phyloP scores from a whole-genome alignment of 2,888 invertebrate species.

The Melipona beecheii region DNA sequence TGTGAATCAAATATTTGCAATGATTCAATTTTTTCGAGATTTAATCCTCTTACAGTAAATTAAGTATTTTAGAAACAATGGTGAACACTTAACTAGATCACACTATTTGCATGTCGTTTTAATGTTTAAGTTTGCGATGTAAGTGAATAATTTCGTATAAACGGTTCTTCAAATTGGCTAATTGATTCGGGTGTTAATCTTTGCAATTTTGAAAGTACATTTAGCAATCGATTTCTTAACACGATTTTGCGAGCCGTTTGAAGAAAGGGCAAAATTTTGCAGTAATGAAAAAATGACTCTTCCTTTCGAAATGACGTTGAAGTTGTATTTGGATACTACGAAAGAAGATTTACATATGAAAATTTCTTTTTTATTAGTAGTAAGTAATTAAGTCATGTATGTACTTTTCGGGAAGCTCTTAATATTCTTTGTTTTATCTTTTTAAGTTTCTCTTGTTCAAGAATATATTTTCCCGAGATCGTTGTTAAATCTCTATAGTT shows the following conservation, averaged over 20 bases:
- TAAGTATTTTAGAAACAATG: not conserved
- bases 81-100: not conserved
- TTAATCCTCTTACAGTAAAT: not conserved
- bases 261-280: constrained; percentile 23
- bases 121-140: not conserved
- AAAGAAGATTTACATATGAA: not conserved
- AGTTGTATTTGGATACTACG: constrained; percentile 24
- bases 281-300: constrained; percentile 11
- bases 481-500: constrained; percentile 22
- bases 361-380: not conserved
- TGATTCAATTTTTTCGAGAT: not conserved
- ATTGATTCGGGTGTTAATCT: constrained; percentile 9
- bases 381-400: not conserved
- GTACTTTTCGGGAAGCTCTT: constrained; percentile 28
- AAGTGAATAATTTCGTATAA: not conserved
- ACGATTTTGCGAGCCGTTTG: constrained; percentile 44
- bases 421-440: constrained; percentile 47
- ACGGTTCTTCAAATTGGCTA: not conserved
- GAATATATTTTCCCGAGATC: not conserved
- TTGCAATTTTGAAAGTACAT: constrained; percentile 25
- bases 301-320: not conserved
- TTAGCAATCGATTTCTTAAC: constrained; percentile 46
- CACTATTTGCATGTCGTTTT: not conserved
- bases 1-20: not conserved
- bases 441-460: constrained; percentile 3